Conservation (phyloP, 2,797 vertebrate species). For the Cirrhinus molitorella region DNA sequence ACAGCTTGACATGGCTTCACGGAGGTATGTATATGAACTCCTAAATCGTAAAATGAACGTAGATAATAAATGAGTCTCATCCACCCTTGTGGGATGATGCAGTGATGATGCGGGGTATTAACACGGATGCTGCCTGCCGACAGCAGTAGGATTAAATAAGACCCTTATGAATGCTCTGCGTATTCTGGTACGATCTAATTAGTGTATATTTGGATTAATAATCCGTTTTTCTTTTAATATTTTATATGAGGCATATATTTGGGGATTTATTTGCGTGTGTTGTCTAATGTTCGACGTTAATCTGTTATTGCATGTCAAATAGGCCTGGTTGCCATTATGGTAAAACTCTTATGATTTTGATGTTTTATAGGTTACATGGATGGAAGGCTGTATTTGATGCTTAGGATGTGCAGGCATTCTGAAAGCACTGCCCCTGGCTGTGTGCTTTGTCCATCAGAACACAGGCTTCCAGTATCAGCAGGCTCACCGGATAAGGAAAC, state of each 20-base stretch:
- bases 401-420: conserved; percentile 22
- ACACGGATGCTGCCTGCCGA: conserved; percentile 15
- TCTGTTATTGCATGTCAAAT: conserved; percentile 4
- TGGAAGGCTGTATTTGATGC: neutral
- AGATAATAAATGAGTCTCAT: neutral
- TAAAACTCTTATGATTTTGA: conserved; percentile 14
- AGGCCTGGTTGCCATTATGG: conserved; percentile 10
- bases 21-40: conserved; percentile 29
- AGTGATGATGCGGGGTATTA: conserved; percentile 27
- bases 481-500: neutral
- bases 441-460: conserved; percentile 10
- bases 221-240: neutral
- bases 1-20: conserved; percentile 8
- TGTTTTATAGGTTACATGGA: conserved; percentile 30
- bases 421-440: neutral
- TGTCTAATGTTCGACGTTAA: neutral
- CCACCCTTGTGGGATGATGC: conserved; percentile 29
- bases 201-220: neutral
- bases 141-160: neutral
- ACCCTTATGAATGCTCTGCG: neutral
- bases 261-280: neutral
- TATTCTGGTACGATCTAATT: neutral
- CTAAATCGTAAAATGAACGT: neutral
- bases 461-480: neutral
- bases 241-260: neutral